Conservation (phyloP, 1,140 invertebrate species). For the Agrilus planipennis region DNA sequence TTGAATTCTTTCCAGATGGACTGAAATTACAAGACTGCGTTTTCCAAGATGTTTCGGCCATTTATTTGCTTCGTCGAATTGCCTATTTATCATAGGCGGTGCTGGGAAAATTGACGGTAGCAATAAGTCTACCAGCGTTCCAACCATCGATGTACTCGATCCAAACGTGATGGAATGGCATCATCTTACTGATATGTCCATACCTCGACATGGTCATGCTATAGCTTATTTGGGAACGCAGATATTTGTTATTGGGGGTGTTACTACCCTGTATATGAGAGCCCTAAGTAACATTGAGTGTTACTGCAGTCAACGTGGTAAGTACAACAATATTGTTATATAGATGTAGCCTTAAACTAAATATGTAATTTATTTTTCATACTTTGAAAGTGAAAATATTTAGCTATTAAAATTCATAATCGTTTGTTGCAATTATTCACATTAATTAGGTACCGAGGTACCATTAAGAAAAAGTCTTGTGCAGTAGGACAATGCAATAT, state of each 20-base stretch:
- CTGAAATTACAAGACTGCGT: constrained; percentile 35
- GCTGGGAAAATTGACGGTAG: constrained; percentile 40
- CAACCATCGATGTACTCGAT: constrained; percentile 46
- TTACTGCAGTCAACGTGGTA: constrained; percentile 41
- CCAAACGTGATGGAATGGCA: constrained; percentile 39
- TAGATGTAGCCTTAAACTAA: no score
- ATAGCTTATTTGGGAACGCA: constrained; percentile 45
- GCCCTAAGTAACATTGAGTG: constrained; percentile 47
- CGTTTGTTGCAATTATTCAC: no score
- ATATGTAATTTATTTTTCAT: no score
- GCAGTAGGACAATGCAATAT: no score
- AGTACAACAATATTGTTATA: no score
- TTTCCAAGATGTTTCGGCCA: constrained; percentile 41
- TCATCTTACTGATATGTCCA: constrained; percentile 41
- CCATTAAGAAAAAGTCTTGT: no score
- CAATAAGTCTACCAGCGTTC: constrained; percentile 42
- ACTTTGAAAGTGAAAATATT: no score
- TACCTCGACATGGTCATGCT: constrained; percentile 47
- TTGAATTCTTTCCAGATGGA: constrained; percentile 38
- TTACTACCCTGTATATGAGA: constrained; percentile 47
- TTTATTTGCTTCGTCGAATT: constrained; percentile 42
- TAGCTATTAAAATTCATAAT: no score
- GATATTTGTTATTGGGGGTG: constrained; percentile 46
- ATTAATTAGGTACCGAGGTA: no score
- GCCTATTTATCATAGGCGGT: constrained; percentile 46